phyloP scores from a whole-genome alignment of 2,113 vertebrate genomes.

The Psettodes erumei region DNA sequence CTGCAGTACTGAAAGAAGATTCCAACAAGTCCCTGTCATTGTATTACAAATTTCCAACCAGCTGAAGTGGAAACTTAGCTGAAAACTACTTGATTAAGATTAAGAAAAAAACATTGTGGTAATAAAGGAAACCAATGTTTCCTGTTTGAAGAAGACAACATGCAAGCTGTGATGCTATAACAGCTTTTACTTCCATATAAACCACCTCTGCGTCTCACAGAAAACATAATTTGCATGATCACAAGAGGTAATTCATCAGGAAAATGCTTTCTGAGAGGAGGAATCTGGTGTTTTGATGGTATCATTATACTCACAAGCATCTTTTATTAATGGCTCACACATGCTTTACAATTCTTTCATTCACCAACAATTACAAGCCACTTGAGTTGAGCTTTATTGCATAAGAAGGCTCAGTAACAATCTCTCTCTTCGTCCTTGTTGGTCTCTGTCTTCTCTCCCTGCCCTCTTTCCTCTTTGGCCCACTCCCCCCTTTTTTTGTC shows the following conservation, averaged over 20 bases:
- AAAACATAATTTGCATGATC: background rate
- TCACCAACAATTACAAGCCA: slow-evolving; percentile 14
- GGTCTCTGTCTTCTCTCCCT: slow-evolving; percentile 9
- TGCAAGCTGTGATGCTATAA: background rate
- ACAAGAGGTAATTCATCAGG: background rate
- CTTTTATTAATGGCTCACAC: slow-evolving; percentile 26
- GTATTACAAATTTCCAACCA: background rate
- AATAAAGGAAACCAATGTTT: background rate
- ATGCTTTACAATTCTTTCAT: slow-evolving; percentile 14
- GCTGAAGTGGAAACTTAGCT: background rate
- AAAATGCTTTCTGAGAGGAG: background rate
- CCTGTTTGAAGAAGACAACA: background rate
- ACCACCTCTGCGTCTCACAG: background rate
- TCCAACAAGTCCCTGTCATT: background rate
- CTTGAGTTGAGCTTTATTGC: slow-evolving; percentile 25
- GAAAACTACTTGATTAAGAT: background rate
- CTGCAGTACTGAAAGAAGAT: slow-evolving; percentile 24
- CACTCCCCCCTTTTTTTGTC: slow-evolving; percentile 15
- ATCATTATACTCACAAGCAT: slow-evolving; percentile 18
- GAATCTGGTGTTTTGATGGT: slow-evolving; percentile 10
- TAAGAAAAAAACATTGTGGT: background rate
- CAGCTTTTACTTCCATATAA: background rate
- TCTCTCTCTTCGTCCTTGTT: background rate
- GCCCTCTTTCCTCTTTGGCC: background rate
- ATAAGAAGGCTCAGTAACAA: slow-evolving; percentile 7